Evolutionary conservation across 2,888 invertebrate genomes (phyloP).

Genomic region (Schizotus pectinicornis): DNA sequence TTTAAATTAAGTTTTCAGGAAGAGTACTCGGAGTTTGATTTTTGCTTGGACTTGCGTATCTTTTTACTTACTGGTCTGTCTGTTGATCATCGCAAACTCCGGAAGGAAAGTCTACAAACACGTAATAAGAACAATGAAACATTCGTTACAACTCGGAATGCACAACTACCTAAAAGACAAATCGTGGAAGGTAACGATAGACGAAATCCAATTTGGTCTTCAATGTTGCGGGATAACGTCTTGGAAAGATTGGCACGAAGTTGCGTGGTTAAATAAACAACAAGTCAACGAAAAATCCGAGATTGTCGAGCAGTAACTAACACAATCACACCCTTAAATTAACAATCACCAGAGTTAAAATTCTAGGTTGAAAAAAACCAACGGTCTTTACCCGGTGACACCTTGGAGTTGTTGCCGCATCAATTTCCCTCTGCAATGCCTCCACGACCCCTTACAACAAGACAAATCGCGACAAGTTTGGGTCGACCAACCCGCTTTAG

Average conservation of each 20-base stretch:
- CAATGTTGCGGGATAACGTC: conserved; percentile 65
- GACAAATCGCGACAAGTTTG: conserved; percentile 49
- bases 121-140: conserved; percentile 57
- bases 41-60: conserved; percentile 53
- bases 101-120: conserved; percentile 54
- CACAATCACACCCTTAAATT: background rate
- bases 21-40: conserved; percentile 53
- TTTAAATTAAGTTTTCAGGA: conserved; percentile 44
- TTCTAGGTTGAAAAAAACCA: conserved; percentile 1
- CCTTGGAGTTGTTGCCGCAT: conserved; percentile 69
- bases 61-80: conserved; percentile 50
- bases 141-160: conserved; percentile 64
- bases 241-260: conserved; percentile 66
- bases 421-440: conserved; percentile 65
- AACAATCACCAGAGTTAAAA: background rate
- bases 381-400: conserved; percentile 54
- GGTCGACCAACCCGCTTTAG: conserved; percentile 50
- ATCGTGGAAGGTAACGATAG: conserved; percentile 64
- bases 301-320: conserved; percentile 48
- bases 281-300: conserved; percentile 47
- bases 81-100: conserved; percentile 50
- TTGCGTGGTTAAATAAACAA: conserved; percentile 66
- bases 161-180: conserved; percentile 64
- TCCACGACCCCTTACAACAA: conserved; percentile 68
- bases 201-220: conserved; percentile 63